Conservation (phyloP, 2,888 invertebrate genomes). For the Hipparchia semele region DNA sequence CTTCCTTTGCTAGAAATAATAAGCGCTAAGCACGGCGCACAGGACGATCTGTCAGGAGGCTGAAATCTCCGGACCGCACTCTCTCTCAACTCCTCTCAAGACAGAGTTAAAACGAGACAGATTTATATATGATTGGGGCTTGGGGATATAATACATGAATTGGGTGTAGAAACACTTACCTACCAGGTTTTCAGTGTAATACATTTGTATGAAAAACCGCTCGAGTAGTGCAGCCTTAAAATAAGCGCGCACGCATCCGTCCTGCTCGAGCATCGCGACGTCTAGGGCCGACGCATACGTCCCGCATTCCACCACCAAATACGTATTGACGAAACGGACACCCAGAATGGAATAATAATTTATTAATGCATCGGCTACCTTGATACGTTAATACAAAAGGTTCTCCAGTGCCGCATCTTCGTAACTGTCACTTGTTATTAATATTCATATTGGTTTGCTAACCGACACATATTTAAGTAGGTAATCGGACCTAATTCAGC, state of each 20-base stretch:
- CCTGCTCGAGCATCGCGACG: conserved; percentile 41
- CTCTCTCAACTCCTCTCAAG: too few relatives aligned
- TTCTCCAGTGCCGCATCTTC: conserved; percentile 21
- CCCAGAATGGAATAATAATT: conserved; percentile 59
- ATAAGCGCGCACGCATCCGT: conserved; percentile 54
- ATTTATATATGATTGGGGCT: too few relatives aligned
- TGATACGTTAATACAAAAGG: conserved; percentile 32
- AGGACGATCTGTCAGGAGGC: too few relatives aligned
- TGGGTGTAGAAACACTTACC: too few relatives aligned
- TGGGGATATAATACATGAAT: too few relatives aligned
- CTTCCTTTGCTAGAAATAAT: too few relatives aligned
- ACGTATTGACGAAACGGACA: conserved; percentile 62
- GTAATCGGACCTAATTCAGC: neutral
- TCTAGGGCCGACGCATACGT: conserved; percentile 51
- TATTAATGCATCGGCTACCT: conserved; percentile 53
- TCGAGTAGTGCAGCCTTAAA: neutral
- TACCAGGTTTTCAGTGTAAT: too few relatives aligned
- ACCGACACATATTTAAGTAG: conserved; percentile 5
- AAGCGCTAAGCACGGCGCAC: too few relatives aligned
- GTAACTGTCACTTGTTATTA: conserved; percentile 22
- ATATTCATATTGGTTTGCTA: conserved; percentile 19
- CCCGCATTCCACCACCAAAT: conserved; percentile 74
- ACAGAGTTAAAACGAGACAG: too few relatives aligned
- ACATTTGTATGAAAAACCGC: too few relatives aligned
- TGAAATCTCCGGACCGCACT: too few relatives aligned